These are phyloP conservation scores for Vespertilio murinus DNA, from an alignment of 2,797 vertebrate genomes.

Conservation along the genomic window DNA sequence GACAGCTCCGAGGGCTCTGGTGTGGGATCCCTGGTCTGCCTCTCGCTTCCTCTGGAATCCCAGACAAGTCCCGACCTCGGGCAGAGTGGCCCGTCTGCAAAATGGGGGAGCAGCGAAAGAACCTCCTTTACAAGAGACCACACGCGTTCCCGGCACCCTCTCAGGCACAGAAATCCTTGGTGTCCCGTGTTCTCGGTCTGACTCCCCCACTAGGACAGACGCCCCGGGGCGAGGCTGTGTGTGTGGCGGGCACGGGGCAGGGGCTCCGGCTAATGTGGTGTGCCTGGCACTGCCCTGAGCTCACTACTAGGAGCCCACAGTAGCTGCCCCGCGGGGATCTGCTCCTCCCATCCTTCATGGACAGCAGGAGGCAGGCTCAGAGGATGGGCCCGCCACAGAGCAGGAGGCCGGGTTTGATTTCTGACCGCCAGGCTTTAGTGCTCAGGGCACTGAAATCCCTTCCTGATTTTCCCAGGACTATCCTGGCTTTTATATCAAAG, in stretches of 20 bases:
- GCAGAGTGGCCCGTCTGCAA: neutral
- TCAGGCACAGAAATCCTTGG: neutral
- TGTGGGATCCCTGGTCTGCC: neutral
- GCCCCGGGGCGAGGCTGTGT: neutral
- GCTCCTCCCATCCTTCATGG: rapidly evolving
- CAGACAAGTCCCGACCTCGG: neutral
- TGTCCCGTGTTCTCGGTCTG: neutral
- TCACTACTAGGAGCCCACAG: neutral
- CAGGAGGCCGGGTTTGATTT: neutral
- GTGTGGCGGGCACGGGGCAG: rapidly evolving
- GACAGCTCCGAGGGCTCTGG: neutral
- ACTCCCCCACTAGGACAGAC: neutral
- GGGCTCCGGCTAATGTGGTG: neutral
- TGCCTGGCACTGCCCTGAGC: neutral
- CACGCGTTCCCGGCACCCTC: neutral
- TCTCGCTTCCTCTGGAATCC: neutral
- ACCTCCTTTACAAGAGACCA: neutral
- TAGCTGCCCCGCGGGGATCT: no score
- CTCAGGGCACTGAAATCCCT: neutral
- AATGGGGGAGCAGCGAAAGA: neutral
- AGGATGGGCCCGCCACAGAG: neutral
- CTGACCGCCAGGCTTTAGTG: neutral
- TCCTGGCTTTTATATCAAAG: neutral
- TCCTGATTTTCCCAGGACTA: neutral
- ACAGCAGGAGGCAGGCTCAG: neutral